These are phyloP conservation scores for Urocitellus parryii DNA, from an alignment of 2,113 vertebrate genomes.

Conservation along the genomic window DNA sequence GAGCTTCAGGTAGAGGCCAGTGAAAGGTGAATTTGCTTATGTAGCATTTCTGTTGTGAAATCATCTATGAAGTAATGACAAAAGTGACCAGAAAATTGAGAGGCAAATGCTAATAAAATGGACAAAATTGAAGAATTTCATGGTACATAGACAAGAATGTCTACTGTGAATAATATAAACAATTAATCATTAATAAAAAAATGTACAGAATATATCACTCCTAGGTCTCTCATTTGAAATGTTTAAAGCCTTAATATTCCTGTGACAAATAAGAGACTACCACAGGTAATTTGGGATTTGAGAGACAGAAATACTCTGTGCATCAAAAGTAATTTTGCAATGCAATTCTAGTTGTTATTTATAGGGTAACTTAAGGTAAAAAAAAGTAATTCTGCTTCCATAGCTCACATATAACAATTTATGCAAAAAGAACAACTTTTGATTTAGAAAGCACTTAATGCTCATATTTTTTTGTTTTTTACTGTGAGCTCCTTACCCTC, in stretches of 20 bases:
- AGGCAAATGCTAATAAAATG: background rate
- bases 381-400: background rate
- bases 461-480: background rate
- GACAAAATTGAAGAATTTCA: conserved; percentile 33
- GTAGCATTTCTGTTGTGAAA: conserved; percentile 40
- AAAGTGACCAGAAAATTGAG: conserved; percentile 51
- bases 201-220: background rate
- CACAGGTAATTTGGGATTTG: background rate
- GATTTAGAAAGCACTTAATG: background rate
- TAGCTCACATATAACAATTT: background rate
- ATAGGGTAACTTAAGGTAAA: background rate
- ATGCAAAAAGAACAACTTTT: background rate
- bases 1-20: background rate
- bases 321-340: background rate
- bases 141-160: background rate
- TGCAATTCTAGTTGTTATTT: background rate
- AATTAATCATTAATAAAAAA: conserved; percentile 47
- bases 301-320: background rate
- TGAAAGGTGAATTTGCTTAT: background rate
- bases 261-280: background rate
- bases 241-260: background rate
- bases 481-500: background rate
- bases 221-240: background rate
- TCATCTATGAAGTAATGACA: conserved; percentile 48
- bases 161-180: background rate